Percentiles rank a stretch among this genome's conserved stretches.
Evolutionary conservation across 2,113 vertebrate species (phyloP).

Genomic region (human (Homo sapiens)): GRCh38 chr3:53802001-53802500

Average conservation of each 20-base stretch:
- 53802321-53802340: neutral
- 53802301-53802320: too few relatives aligned
- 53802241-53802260: neutral
- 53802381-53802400: neutral
- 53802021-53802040: neutral
- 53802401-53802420: accelerated
- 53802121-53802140: conserved; percentile 87
- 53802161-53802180: conserved; percentile 98
- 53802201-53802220: neutral
- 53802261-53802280: neutral
- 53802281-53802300: neutral
- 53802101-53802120: conserved; percentile 82
- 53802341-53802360: neutral
- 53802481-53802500: neutral
- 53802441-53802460: neutral
- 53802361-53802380: neutral
- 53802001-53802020: neutral
- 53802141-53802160: conserved; percentile 99
- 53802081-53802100: conserved; percentile 65
- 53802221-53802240: neutral
- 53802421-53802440: neutral
- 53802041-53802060: neutral
- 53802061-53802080: conserved; percentile 60
- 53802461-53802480: accelerated
- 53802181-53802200: conserved; percentile 10